Base-by-base conservation (phyloP, 92 coral and sea anemone species). In the Palythoa grandiflora region DNA sequence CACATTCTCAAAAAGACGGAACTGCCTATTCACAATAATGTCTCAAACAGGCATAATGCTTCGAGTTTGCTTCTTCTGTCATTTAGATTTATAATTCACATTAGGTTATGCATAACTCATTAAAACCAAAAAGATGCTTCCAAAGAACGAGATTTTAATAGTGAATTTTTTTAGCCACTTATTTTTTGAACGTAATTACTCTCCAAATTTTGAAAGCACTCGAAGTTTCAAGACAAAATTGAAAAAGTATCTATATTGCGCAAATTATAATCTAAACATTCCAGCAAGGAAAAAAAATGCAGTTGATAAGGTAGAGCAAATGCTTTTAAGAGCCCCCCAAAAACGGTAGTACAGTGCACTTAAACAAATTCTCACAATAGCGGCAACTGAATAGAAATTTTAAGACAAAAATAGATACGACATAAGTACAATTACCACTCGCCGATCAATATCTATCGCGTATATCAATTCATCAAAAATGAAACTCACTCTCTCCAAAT, bases 111-210 rank as follows among this genome's bases (percentile, higher is more conserved):
- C 12, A 63, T 6, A 20, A 12, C 19, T 66, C 86, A 81, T 66
- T 66, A 68, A 9, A 61, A n/a, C 16, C 39, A 10, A 65, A 71
- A 47, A 51, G 60, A 38, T 14, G 16, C 86, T 65, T 81, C 66
- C 66, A 61, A 81, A 39, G 47, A 61, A 65, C 68, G 38, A 63
- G 38, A 80, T 63, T 80, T 14, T 21, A 7, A 68, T 6, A 68
- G 14, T 70, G 13, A 17, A 6, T 80, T 37, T 48, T 19, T 39
- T 44, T 44, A 40, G 20, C 48, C 59, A 63, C 59, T 50, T 65
- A 9, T 81, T 48, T 81, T 47, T 40, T 81, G 9, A 65, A 66
- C 59, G 66, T 66, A 75, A 47, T 81, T 81, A 81, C 76, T 65
- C 86, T 44, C 84, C 72, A 16, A 28, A 4, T 19, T 19, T 65